Evolutionary conservation across 2,113 vertebrate species (phyloP), one percentile per base, ranked within the genome.

Genomic region (Suricata suricatta): DNA sequence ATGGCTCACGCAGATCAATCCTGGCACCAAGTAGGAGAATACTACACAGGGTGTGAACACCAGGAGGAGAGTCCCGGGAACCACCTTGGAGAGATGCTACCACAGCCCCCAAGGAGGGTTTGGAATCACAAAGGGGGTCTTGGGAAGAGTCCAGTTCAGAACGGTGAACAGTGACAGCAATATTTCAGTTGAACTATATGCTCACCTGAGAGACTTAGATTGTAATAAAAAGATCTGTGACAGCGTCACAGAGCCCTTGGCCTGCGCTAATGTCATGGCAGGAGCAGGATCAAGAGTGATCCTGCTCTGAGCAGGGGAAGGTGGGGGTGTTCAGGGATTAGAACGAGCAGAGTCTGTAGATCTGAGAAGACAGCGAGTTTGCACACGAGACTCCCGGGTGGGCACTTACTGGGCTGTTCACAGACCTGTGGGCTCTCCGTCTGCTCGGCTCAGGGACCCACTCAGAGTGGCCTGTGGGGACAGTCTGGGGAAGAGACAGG

Each of bases 401-500:
- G 4, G 14, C 0, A 0, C 7, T 41, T 47, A 8, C n/a, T 3
- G n/a, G 50, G 66, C 29, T 17, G 13, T 15, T 3, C 50, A 23
- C 14, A 0, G 79, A 29, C 33, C 77, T 19, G 27, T 7, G 33
- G 33, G 23, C 64, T 54, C 25, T 27, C n/a, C 4, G 0, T 7
- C 38, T 16, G 21, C 31, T 38, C 4, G 0, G 15, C 0, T 0
- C 0, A 3, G 38, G 31, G 54, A n/a, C 38, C 27, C 27, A 10
- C 17, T 3, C 44, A 41, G 38, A 83, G 60, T 7, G 54, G 15
- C 33, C 3, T 0, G 0, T 0, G 4, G 44, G 85, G 29, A 57
- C 23, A 5, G 23, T 5, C 66, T 57, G 77, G 66, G 44, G 17
- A 66, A 19, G 23, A 93, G 85, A 10, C 0, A 2, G 66, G 25